Evolutionary conservation across 2,113 vertebrate genomes (phyloP).

Genomic region (Thomomys bottae): DNA sequence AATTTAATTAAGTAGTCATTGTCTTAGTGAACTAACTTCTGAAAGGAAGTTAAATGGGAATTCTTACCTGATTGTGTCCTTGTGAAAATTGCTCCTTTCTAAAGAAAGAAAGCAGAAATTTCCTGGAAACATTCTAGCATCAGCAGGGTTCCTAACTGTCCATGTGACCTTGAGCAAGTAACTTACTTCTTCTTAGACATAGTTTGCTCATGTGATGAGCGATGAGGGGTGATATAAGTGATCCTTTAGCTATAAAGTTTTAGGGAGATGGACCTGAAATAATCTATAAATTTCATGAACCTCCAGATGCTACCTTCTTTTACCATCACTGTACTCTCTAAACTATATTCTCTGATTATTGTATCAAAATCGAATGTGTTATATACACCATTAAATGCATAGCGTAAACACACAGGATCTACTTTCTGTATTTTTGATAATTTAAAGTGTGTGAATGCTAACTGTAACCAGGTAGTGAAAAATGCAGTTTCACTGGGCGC

Average conservation of each 20-base stretch:
- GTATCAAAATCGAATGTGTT: neutral
- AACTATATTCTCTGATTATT: neutral
- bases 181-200: neutral
- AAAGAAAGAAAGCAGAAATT: neutral
- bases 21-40: neutral
- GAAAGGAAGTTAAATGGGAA: neutral
- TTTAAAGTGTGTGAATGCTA: neutral
- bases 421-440: neutral
- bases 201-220: neutral
- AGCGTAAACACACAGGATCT: neutral
- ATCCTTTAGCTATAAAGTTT: neutral
- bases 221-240: neutral
- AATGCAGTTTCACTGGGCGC: neutral
- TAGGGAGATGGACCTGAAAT: neutral
- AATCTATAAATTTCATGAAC: neutral
- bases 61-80: neutral
- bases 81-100: neutral
- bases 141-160: neutral
- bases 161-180: neutral
- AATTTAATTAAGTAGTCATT: neutral
- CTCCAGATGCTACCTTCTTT: neutral
- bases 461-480: constrained; percentile 2
- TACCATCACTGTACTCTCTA: neutral
- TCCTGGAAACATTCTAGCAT: neutral
- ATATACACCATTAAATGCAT: neutral